These are phyloP conservation scores for human DNA, from an alignment of 2,113 vertebrate genomes.

Conservation along the genomic window GRCh38 chr12:89174001-89174500, in stretches of 20 bases:
- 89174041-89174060: not conserved
- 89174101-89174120: not conserved
- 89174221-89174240: not conserved
- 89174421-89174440: not conserved
- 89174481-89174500: not conserved
- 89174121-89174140: not conserved
- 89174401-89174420: not conserved
- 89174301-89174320: not conserved
- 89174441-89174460: not conserved
- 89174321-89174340: not conserved
- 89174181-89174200: not conserved
- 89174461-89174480: not conserved
- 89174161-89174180: not conserved
- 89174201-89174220: not conserved
- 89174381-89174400: not conserved
- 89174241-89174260: not conserved
- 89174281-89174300: not conserved
- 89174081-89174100: not conserved
- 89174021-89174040: not conserved
- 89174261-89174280: not conserved
- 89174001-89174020: not conserved
- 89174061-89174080: not conserved
- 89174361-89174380: not conserved
- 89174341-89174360: not conserved
- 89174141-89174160: not conserved